Base-by-base conservation (phyloP, 2,888 invertebrate species). In the Eilema sororculum region DNA sequence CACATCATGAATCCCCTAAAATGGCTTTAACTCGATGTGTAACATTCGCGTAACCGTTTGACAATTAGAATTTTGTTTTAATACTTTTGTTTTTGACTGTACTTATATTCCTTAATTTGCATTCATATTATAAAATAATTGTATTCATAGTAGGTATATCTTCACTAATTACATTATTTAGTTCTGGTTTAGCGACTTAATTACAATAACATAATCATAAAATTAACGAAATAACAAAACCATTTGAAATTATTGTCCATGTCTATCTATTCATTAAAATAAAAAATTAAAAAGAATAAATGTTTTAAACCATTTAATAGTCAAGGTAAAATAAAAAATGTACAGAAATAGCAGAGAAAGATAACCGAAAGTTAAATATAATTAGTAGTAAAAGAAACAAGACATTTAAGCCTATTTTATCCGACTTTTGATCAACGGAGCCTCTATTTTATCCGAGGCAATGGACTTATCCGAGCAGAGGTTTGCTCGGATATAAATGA, bases 141-240 rank as follows among this genome's bases (percentile, higher is more conserved):
- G 52, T 52, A 52, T 20, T n/a, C 52, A 52, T n/a, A 9, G 52
- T 52, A 52, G 20, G 30, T 25, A 66, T 61, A 41, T 33, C 9
- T 28, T 30, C 62, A 33, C 24, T 62, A 41, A 33, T 41, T 59
- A 67, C 30, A 37, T n/a, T 52, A 52, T 52, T 52, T 52, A 52
- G 52, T 52, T 52, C 20, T 52, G 22, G 22, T 30, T 33, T 63
- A n/a, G n/a, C 37, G 41, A 63, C 37, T 33, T 30, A 63, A 63
- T 37, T 63, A 22, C 22, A 22, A 22, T 33, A 63, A 37, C 41
- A 30, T 24, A 22, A 22, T 63, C 22, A 13, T 33, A 41, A 63
- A 37, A 30, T 13, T n/a, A 30, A 33, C 8, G 22, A 37, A 28
- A 33, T 63, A 52, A 52, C 52, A 52, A n/a, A 52, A 52, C 20